Evolutionary conservation across 2,113 vertebrate genomes (phyloP), one percentile per base, ranked within the genome.

Genomic region (Coryphaenoides rupestris): DNA sequence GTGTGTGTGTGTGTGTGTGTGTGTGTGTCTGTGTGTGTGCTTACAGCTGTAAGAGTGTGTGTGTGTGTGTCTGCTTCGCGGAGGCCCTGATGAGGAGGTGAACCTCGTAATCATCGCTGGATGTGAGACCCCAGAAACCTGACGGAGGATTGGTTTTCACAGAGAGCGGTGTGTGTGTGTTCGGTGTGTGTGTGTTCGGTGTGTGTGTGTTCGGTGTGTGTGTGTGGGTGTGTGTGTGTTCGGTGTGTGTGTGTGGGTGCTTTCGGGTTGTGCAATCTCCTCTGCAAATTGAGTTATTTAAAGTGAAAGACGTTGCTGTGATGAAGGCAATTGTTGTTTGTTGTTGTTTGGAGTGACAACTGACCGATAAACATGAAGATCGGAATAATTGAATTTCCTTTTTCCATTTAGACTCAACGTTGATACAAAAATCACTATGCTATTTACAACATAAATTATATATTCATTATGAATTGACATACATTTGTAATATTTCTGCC

Each of bases 71-170:
- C 71, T 55, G 68, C 67, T 73, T 75, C 68, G 81, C 75, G 78
- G 75, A 78, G 67, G 80, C 69, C 70, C 67, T 65, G 73, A 77
- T 79, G 75, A 79, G 81, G 76, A 76, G 73, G 76, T 70, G 76
- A 77, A 80, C 63, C 77, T 84, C 80, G 77, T 87, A 82, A 84
- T n/a, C 87, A 82, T 77, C 73, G 79, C 70, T 78, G 70, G 74
- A 70, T 78, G 77, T 63, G 74, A 73, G 78, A 83, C 76, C 73
- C 80, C 65, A 33, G 74, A 49, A 69, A 77, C 75, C 64, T 68
- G 74, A 52, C 50, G n/a, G n/a, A n/a, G n/a, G n/a, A n/a, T n/a
- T 19, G 24, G 24, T 26, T 26, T 26, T 3, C 24, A 26, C 24
- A 26, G 68, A 66, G 73, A 79, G 77, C 59, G 66, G 70, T 63